These are phyloP conservation scores for Hybognathus amarus DNA, from an alignment of 2,797 vertebrate genomes.

Conservation along the genomic window DNA sequence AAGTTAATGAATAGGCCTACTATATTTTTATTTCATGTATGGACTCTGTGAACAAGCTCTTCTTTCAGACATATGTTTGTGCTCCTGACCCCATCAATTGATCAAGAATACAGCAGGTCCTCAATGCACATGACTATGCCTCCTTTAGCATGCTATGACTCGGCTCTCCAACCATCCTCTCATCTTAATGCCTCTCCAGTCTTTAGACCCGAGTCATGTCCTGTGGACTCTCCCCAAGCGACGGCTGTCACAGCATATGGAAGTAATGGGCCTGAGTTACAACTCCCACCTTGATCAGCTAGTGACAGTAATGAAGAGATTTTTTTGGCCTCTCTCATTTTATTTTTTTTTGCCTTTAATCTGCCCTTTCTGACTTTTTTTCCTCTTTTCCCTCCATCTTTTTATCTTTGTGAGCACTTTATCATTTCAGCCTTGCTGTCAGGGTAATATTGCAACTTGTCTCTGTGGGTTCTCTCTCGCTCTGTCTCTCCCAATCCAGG, in stretches of 20 bases:
- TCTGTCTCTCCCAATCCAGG: constrained; percentile 32
- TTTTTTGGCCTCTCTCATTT: constrained; percentile 38
- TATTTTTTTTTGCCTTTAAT: constrained; percentile 20
- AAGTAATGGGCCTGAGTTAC: constrained; percentile 44
- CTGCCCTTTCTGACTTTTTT: constrained; percentile 56
- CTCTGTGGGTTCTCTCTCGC: constrained; percentile 29
- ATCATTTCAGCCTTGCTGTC: constrained; percentile 62
- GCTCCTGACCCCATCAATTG: neutral
- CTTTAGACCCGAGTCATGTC: constrained; percentile 1
- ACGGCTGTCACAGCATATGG: neutral
- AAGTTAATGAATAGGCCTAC: neutral
- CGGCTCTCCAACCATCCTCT: constrained; percentile 17
- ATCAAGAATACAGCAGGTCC: neutral
- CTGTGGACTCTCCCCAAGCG: neutral
- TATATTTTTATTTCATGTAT: neutral
- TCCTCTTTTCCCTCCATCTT: constrained; percentile 49
- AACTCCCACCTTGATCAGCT: constrained; percentile 49
- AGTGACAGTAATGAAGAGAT: constrained; percentile 56
- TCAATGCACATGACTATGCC: neutral
- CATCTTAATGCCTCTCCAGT: constrained; percentile 19
- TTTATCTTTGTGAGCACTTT: constrained; percentile 54
- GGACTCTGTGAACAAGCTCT: neutral
- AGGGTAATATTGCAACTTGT: constrained; percentile 49
- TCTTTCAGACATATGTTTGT: neutral
- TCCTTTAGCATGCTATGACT: constrained; percentile 8